phyloP scores from a whole-genome alignment of 2,113 vertebrate genomes.

The Pipra filicauda region DNA sequence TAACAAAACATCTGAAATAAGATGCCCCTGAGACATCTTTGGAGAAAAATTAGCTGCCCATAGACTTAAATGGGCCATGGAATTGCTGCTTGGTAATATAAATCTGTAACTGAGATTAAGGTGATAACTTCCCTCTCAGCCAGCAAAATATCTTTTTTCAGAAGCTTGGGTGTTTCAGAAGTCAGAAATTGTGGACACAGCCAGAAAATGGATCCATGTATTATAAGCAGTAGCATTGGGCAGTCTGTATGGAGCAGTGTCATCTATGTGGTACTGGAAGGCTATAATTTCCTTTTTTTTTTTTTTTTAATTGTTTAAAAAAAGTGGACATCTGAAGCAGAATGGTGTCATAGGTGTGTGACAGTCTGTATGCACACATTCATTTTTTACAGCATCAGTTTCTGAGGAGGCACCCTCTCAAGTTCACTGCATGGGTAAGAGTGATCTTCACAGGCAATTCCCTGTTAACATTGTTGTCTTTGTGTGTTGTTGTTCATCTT shows the following conservation, averaged over 20 bases:
- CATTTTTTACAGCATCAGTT: not conserved
- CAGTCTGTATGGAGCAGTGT: not conserved
- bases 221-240: not conserved
- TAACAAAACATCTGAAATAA: not conserved
- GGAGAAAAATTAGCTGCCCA: not conserved
- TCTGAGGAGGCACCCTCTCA: not conserved
- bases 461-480: not conserved
- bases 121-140: not conserved
- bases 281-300: not conserved
- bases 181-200: not conserved
- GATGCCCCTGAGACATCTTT: not conserved
- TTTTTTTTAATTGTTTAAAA: not conserved
- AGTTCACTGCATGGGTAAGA: not conserved
- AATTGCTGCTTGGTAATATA: not conserved
- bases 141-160: not conserved
- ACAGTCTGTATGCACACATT: not conserved
- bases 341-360: not conserved
- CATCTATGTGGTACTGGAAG: not conserved
- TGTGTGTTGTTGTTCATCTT: not conserved
- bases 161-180: not conserved
- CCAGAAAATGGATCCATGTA: not conserved
- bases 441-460: not conserved
- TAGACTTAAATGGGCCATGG: not conserved
- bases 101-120: not conserved
- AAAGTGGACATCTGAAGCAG: not conserved